Conservation (phyloP, 2,113 vertebrate genomes). For the Hiodon alosoides region DNA sequence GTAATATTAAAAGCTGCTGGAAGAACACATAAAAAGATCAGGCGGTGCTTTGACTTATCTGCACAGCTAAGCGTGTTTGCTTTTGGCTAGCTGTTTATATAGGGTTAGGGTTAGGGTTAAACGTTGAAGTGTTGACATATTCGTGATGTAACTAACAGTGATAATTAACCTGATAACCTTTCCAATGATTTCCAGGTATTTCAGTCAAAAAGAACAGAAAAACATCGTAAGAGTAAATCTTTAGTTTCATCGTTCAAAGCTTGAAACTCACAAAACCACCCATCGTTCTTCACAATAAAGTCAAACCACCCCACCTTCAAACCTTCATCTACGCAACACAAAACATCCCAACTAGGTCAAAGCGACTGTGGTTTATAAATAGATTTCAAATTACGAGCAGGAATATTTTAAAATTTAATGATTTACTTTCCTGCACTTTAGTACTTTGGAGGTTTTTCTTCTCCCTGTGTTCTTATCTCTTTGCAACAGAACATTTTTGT, state of each 20-base stretch:
- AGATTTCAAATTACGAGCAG: conserved; percentile 10
- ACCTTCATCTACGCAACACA: neutral
- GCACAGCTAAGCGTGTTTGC: no score
- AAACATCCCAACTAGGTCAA: conserved; percentile 9
- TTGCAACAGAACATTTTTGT: neutral
- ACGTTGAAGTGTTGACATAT: no score
- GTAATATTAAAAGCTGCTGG: no score
- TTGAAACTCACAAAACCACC: neutral
- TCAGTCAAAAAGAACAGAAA: no score
- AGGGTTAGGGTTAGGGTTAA: no score
- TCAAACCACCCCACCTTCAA: neutral
- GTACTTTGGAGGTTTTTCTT: neutral
- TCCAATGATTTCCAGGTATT: no score
- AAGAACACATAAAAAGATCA: no score
- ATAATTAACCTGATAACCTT: no score
- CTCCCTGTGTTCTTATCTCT: neutral
- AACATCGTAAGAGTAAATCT: no score
- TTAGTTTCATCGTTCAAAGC: neutral
- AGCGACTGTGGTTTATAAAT: conserved; percentile 7
- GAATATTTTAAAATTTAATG: conserved; percentile 21
- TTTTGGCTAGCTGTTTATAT: no score
- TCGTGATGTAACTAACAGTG: no score
- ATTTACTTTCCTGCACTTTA: conserved; percentile 18
- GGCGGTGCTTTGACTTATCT: no score
- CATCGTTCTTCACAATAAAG: neutral